Evolutionary conservation across 2,113 vertebrate species (phyloP).

Genomic region (Pipra filicauda): DNA sequence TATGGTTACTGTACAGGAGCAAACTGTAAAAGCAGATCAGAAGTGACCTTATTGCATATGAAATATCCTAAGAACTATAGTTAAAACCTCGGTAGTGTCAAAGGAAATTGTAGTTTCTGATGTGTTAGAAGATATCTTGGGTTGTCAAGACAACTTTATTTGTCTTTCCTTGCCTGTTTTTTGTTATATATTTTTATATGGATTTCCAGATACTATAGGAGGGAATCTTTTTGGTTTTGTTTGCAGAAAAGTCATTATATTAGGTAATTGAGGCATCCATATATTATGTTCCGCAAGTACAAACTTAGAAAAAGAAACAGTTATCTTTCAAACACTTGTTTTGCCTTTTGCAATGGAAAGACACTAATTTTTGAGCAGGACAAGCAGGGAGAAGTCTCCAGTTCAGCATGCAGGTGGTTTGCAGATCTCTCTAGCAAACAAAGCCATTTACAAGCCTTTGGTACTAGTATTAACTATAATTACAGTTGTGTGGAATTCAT

Average conservation of each 20-base stretch:
- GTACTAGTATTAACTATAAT: neutral
- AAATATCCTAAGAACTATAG: neutral
- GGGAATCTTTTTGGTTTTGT: neutral
- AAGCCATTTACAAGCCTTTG: neutral
- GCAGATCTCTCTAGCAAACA: neutral
- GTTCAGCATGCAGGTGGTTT: neutral
- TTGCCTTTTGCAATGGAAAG: neutral
- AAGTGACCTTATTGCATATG: neutral
- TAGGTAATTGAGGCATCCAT: constrained; percentile 34
- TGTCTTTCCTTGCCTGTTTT: constrained; percentile 60
- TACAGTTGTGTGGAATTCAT: neutral
- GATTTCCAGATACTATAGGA: neutral
- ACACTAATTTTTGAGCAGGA: neutral
- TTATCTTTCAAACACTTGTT: constrained; percentile 26
- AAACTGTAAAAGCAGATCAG: neutral
- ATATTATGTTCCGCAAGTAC: constrained; percentile 32
- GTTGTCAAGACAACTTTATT: constrained; percentile 13
- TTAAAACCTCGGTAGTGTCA: neutral
- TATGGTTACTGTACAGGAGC: neutral
- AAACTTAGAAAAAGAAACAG: neutral
- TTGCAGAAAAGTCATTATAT: constrained; percentile 51
- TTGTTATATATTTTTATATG: constrained; percentile 65
- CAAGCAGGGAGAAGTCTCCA: neutral
- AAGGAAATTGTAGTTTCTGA: neutral
- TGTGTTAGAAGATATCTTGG: neutral